Conservation (phyloP, 2,888 invertebrate genomes). For the Phyto melanocephala region DNA sequence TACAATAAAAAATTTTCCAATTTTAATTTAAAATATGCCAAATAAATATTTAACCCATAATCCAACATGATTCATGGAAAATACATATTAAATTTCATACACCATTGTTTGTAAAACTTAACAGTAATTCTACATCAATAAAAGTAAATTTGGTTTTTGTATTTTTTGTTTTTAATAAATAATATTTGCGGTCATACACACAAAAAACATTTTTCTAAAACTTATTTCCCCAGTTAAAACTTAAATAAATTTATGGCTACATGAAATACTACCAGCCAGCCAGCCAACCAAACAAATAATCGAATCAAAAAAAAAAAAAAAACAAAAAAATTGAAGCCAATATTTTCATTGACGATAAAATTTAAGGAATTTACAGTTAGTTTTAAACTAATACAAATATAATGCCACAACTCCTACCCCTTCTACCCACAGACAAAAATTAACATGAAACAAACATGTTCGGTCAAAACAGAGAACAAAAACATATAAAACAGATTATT, state of each 20-base stretch:
- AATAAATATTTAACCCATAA: background rate
- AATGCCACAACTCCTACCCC: background rate
- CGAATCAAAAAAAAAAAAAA: conserved; percentile 15
- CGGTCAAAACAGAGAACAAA: conserved; percentile 10
- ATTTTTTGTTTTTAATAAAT: background rate
- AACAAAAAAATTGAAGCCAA: background rate
- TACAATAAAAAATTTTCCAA: background rate
- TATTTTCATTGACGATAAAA: conserved; percentile 59
- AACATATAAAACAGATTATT: conserved; percentile 63
- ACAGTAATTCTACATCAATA: background rate
- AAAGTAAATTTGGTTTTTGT: background rate
- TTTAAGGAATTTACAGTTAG: conserved; percentile 55
- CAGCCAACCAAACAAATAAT: background rate
- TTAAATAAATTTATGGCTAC: conserved; percentile 57
- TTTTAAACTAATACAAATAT: conserved; percentile 50
- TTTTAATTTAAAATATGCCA: conserved; percentile 16
- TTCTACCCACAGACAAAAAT: background rate
- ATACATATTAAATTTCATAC: background rate
- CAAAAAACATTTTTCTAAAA: conserved; percentile 38
- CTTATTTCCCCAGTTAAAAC: conserved; percentile 53
- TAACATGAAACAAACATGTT: conserved; percentile 28
- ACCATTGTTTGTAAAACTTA: background rate
- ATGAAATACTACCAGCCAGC: background rate
- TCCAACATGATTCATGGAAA: background rate
- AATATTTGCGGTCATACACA: conserved; percentile 57